Conservation (phyloP, 2,797 vertebrate species). For the Manis pentadactyla region DNA sequence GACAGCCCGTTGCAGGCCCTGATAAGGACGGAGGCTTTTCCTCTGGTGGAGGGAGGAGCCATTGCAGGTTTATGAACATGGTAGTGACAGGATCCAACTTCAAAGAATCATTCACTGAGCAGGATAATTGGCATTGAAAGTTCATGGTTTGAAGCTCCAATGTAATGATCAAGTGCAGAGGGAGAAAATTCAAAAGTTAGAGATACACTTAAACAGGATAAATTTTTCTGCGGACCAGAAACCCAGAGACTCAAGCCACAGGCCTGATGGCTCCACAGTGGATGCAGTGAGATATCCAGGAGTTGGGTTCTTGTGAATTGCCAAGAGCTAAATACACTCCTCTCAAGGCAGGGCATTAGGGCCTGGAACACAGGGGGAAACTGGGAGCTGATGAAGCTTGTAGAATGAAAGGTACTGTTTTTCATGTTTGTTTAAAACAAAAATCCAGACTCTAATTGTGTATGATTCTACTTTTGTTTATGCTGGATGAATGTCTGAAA, state of each 20-base stretch:
- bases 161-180: background rate
- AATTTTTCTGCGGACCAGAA: background rate
- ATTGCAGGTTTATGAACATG: background rate
- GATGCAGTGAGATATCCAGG: background rate
- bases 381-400: background rate
- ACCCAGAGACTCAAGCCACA: background rate
- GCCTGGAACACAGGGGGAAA: background rate
- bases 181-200: background rate
- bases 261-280: background rate
- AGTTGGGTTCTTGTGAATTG: background rate
- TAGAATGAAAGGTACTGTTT: background rate
- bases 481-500: background rate
- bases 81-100: background rate
- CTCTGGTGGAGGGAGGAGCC: background rate
- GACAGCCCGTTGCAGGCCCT: too few relatives aligned
- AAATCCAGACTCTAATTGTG: background rate
- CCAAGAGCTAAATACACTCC: background rate
- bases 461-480: constrained; percentile 1
- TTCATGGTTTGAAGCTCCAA: background rate
- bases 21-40: background rate
- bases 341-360: background rate
- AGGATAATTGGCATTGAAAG: background rate
- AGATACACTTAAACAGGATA: background rate
- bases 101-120: background rate
- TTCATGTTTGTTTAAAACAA: background rate